A percentile compares a stretch with the other conserved stretches of the same genome.
phyloP scores from a whole-genome alignment of 2,113 vertebrate species.

The Smithornis capensis region DNA sequence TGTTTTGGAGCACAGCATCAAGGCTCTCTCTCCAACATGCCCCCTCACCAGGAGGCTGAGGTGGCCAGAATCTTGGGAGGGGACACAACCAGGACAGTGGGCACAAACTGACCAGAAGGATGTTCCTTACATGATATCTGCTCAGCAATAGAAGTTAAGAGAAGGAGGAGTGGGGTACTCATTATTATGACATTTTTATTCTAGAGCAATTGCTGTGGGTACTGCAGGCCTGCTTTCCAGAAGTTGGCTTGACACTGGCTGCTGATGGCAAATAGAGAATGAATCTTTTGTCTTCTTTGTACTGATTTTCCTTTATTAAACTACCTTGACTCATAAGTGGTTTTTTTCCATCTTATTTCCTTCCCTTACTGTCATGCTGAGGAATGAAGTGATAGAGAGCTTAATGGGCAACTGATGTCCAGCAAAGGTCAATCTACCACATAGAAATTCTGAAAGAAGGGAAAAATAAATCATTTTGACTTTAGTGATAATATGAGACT shows the following conservation, averaged over 20 bases:
- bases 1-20: no score
- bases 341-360: not conserved
- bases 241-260: not conserved
- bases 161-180: rapidly evolving
- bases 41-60: not conserved
- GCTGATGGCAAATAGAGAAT: not conserved
- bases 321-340: not conserved
- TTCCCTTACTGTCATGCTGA: not conserved
- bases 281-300: not conserved
- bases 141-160: not conserved
- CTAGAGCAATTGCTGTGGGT: rapidly evolving
- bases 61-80: not conserved
- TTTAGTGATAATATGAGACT: not conserved
- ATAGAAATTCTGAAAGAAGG: not conserved
- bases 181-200: not conserved
- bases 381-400: not conserved
- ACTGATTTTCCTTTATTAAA: not conserved
- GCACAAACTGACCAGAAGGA: not conserved
- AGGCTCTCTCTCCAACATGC: no score
- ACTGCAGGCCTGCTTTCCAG: not conserved
- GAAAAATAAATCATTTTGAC: not conserved
- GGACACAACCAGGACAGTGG: not conserved
- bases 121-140: rapidly evolving
- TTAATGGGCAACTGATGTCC: not conserved
- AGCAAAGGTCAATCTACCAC: not conserved